phyloP scores from a whole-genome alignment of 2,888 invertebrate species.

The Scaptomyza reducta region DNA sequence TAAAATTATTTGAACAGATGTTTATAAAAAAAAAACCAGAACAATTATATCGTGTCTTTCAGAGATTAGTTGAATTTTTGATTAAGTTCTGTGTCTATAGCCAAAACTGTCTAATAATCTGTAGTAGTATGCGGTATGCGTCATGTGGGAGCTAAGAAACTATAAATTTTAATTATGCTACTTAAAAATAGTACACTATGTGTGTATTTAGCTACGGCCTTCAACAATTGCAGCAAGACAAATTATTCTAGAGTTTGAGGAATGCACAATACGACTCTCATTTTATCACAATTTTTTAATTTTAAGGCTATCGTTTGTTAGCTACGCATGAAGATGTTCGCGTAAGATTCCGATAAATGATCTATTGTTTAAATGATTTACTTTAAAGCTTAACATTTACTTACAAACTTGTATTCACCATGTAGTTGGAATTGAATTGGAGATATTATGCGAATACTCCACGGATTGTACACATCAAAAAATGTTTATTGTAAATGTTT shows the following conservation, averaged over 20 bases:
- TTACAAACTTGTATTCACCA: conserved; percentile 37
- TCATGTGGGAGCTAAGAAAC: conserved; percentile 42
- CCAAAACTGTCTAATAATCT: conserved; percentile 52
- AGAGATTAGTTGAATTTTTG: conserved; percentile 46
- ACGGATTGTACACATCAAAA: conserved; percentile 48
- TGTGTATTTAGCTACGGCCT: conserved; percentile 36
- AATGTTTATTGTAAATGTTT: conserved; percentile 57
- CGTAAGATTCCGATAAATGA: conserved; percentile 46
- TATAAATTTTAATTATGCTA: conserved; percentile 44
- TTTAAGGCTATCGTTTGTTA: conserved; percentile 49
- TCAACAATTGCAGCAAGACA: conserved; percentile 14
- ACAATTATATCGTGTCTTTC: conserved; percentile 50
- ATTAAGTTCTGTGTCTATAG: conserved; percentile 47
- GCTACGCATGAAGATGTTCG: conserved; percentile 36
- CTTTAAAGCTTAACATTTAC: conserved; percentile 38
- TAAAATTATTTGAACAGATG: conserved; percentile 46
- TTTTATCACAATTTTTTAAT: conserved; percentile 38
- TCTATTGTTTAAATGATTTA: conserved; percentile 33
- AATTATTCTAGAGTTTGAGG: conserved; percentile 37
- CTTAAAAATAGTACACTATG: conserved; percentile 31
- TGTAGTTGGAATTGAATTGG: conserved; percentile 36
- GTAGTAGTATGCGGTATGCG: conserved; percentile 49
- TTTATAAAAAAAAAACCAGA: conserved; percentile 32
- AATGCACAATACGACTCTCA: conserved; percentile 51
- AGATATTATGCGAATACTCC: conserved; percentile 42